phyloP scores from a whole-genome alignment of 1,140 invertebrate genomes.

The Atta cephalotes region DNA sequence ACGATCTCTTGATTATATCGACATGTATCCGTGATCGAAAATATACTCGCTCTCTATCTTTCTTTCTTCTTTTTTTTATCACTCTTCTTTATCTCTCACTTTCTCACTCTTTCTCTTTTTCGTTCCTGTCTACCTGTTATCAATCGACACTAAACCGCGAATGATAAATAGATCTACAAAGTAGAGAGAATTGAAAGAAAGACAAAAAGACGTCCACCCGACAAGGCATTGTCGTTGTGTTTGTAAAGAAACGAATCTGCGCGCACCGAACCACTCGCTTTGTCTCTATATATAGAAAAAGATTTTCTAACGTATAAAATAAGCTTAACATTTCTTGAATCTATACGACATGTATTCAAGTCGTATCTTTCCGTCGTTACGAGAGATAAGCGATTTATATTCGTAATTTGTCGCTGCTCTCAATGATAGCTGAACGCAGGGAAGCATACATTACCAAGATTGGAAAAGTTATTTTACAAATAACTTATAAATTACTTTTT shows the following conservation, averaged over 20 bases:
- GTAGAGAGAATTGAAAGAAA: slow-evolving; percentile 44
- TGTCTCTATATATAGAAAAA: not conserved
- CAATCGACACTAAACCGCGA: slow-evolving; percentile 27
- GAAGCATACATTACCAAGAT: not conserved
- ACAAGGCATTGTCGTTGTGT: slow-evolving; percentile 67
- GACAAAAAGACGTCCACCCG: slow-evolving; percentile 64
- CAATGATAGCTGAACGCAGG: not conserved
- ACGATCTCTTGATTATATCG: slow-evolving; percentile 56
- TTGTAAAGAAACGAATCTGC: slow-evolving; percentile 83
- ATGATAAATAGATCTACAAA: slow-evolving; percentile 60
- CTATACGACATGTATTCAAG: not conserved
- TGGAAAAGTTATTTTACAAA: too few relatives aligned
- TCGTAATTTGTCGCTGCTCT: slow-evolving; percentile 12
- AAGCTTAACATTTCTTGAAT: slow-evolving; percentile 40
- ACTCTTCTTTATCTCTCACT: slow-evolving; percentile 33
- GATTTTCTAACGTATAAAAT: not conserved
- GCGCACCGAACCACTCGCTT: slow-evolving; percentile 85
- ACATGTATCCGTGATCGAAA: slow-evolving; percentile 21
- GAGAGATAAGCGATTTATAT: slow-evolving; percentile 11
- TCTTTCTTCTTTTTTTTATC: slow-evolving; percentile 2
- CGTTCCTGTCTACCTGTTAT: slow-evolving; percentile 35
- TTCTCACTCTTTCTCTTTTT: slow-evolving; percentile 59
- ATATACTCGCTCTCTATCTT: slow-evolving; percentile 43
- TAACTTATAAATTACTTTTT: too few relatives aligned
- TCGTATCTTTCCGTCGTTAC: not conserved